A percentile compares a stretch with the other conserved stretches of the same genome.
These are phyloP conservation scores for Lethocerus indicus DNA, from an alignment of 1,140 invertebrate species.

Conservation along the genomic window DNA sequence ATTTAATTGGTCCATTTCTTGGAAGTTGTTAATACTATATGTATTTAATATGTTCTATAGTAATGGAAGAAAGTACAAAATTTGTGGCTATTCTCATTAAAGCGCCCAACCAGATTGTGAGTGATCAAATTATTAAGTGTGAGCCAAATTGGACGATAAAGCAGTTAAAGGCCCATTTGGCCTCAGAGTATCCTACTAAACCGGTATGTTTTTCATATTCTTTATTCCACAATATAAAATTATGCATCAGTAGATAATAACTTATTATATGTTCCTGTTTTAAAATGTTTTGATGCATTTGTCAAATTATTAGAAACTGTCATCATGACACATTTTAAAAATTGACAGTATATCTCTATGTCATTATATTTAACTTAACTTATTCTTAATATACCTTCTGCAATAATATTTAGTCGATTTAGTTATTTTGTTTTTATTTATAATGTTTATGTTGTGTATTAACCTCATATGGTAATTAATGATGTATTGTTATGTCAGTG, in stretches of 20 bases:
- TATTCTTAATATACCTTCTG: neutral
- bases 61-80: too few species aligned
- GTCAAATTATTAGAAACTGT: neutral
- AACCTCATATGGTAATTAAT: too few species aligned
- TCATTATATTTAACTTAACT: neutral
- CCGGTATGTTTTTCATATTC: slow-evolving; percentile 44
- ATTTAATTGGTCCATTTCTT: too few species aligned
- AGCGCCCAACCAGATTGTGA: slow-evolving; percentile 75
- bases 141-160: slow-evolving; percentile 68
- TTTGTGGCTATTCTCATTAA: slow-evolving; percentile 68
- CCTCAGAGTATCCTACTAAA: slow-evolving; percentile 72
- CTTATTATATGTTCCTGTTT: neutral
- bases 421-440: too few species aligned
- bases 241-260: neutral
- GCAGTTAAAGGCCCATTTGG: slow-evolving; percentile 64
- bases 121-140: slow-evolving; percentile 68
- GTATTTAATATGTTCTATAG: too few species aligned
- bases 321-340: neutral
- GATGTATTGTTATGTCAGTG: too few species aligned
- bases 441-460: too few species aligned
- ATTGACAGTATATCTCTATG: neutral
- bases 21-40: too few species aligned
- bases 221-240: neutral
- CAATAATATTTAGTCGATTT: too few species aligned
- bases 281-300: neutral